These are phyloP conservation scores for Littorina saxatilis DNA, from an alignment of 1,140 invertebrate genomes.

Conservation along the genomic window DNA sequence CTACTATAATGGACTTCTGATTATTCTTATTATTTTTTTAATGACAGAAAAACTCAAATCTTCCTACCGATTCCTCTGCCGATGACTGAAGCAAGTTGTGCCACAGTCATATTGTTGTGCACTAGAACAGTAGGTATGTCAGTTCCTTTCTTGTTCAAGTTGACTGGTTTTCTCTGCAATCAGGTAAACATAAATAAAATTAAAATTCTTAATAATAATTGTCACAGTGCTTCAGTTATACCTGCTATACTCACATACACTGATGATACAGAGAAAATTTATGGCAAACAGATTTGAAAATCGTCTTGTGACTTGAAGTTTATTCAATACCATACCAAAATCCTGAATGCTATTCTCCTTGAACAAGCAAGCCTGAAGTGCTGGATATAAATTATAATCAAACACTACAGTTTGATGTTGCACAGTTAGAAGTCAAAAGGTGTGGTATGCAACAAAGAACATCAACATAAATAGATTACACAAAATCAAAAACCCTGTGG, in stretches of 20 bases:
- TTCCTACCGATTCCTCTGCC: constrained; percentile 43
- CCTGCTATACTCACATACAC: not conserved
- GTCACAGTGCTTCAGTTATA: not conserved
- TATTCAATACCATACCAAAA: not conserved
- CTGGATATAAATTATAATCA: too few species aligned
- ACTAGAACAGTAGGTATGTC: constrained; percentile 28
- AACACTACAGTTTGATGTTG: too few species aligned
- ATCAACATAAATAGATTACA: too few species aligned
- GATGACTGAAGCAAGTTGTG: constrained; percentile 40
- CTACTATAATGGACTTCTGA: too few species aligned
- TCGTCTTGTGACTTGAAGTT: not conserved
- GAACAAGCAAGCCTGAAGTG: not conserved
- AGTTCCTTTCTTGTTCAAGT: constrained; percentile 36
- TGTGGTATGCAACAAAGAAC: too few species aligned
- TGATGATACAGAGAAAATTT: not conserved
- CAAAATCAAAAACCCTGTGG: too few species aligned
- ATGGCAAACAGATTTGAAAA: not conserved
- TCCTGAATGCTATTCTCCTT: not conserved
- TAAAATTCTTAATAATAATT: not conserved
- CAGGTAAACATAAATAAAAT: not conserved
- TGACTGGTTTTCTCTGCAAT: constrained; percentile 28
- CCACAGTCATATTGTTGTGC: constrained; percentile 47
- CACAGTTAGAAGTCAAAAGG: too few species aligned
- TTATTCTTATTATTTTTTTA: too few species aligned
- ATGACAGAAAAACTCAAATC: too few species aligned